Conservation (phyloP, 2,797 vertebrate genomes). For the Pyrocephalus nanus region DNA sequence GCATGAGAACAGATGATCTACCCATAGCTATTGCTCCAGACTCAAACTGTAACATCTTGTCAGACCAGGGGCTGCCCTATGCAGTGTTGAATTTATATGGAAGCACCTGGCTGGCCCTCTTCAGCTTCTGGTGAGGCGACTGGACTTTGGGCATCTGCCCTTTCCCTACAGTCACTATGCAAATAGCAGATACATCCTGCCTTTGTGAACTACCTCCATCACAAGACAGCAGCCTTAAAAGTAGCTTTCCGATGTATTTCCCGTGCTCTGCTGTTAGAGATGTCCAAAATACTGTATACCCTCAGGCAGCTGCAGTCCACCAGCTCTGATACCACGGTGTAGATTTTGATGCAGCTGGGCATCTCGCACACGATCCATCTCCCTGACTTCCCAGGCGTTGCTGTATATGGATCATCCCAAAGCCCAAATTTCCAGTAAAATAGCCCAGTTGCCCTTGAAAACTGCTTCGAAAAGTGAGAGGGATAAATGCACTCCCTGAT, state of each 20-base stretch:
- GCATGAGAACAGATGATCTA: neutral
- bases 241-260: neutral
- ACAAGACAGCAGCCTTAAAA: neutral
- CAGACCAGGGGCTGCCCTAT: neutral
- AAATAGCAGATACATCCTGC: neutral
- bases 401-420: neutral
- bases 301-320: neutral
- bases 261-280: neutral
- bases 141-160: neutral
- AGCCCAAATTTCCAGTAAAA: neutral
- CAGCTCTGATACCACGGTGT: neutral
- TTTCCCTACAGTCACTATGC: neutral
- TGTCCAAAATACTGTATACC: fast-evolving
- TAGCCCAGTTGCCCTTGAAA: neutral
- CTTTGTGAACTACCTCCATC: neutral
- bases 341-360: neutral
- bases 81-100: neutral
- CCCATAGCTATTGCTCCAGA: fast-evolving
- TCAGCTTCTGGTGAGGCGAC: neutral
- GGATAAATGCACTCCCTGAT: neutral
- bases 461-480: neutral
- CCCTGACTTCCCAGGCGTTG: neutral
- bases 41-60: neutral
- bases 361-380: fast-evolving
- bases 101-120: neutral